Base-by-base conservation (phyloP, 2,113 vertebrate genomes). In the Hypocryptadius cinnamomeus region DNA sequence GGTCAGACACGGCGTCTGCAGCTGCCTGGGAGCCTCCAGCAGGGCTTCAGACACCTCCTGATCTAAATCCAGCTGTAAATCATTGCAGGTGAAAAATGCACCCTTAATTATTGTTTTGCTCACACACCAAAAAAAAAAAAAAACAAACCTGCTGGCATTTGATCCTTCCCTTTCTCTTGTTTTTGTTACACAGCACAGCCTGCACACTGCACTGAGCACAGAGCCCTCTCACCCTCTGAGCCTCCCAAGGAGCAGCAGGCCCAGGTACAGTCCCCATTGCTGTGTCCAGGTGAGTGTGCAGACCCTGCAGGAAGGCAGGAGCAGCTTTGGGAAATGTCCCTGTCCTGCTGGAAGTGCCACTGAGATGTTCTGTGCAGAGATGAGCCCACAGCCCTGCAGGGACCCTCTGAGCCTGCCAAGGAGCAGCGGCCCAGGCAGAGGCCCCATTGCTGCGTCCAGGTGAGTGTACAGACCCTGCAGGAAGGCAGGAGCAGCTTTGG, bases 261-360 rank as follows among this genome's bases (percentile, higher is more conserved):
- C 91, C 83, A 28, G 92, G 82, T 70, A 96, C 94, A 87, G 42
- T 86, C 91, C 94, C 94, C 71, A 74, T 94, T 93, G 66, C 56
- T 16, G 70, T 69, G 64, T 71, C 93, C 84, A 94, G 87, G 64
- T n/a, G 73, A 71, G 65, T 1, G 30, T 73, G 89, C 87, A 92
- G 78, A 71, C 21, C 44, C 47, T 83, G 79, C 74, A 84, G 69
- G 78, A 85, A 72, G 73, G 83, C 87, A 94, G 90, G 11, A 37
- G 86, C 40, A 91, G 91, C 84, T 85, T 14, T 59, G 74, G 92
- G 88, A 91, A 91, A 91, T 12, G 60, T 96, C 66, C 20, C 54
- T 77, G n/a, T 19, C 16, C 35, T 39, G 10, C 33, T 27, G 50
- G 40, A 86, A 40, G 33, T 69, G 69, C 45, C 59, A 9, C 61